These are phyloP conservation scores for Genyomyrus donnyi DNA, from an alignment of 2,113 vertebrate species.

Conservation along the genomic window DNA sequence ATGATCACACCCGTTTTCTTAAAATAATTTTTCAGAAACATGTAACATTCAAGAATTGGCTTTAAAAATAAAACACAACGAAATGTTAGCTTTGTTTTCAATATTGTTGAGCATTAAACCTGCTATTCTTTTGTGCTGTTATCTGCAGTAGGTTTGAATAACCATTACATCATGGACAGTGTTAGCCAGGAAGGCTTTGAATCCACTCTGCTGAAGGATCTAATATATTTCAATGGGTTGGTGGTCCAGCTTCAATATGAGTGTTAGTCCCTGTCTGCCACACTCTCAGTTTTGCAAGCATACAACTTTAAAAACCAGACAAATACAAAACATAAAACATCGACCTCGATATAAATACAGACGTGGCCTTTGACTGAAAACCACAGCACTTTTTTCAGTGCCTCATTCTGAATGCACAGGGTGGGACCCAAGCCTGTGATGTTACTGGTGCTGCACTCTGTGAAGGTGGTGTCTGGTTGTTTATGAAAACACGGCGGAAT, in stretches of 20 bases:
- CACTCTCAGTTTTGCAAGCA: neutral
- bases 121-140: neutral
- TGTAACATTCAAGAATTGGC: too few species aligned
- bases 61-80: neutral
- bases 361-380: slow-evolving; percentile 1
- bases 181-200: neutral
- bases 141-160: neutral
- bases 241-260: neutral
- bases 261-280: neutral
- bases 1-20: too few species aligned
- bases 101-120: neutral
- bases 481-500: slow-evolving; percentile 33
- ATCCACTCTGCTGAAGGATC: slow-evolving; percentile 2
- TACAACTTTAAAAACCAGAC: neutral
- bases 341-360: neutral
- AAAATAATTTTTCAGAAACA: too few species aligned
- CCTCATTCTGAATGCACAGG: neutral
- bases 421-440: neutral
- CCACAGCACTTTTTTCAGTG: neutral
- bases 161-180: neutral
- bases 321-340: neutral
- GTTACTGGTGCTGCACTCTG: neutral
- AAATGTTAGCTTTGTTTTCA: neutral
- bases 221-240: neutral
- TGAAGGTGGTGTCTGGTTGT: slow-evolving; percentile 21